Base-by-base conservation (phyloP, 2,797 vertebrate species). In the Acanthurus leucopareius region DNA sequence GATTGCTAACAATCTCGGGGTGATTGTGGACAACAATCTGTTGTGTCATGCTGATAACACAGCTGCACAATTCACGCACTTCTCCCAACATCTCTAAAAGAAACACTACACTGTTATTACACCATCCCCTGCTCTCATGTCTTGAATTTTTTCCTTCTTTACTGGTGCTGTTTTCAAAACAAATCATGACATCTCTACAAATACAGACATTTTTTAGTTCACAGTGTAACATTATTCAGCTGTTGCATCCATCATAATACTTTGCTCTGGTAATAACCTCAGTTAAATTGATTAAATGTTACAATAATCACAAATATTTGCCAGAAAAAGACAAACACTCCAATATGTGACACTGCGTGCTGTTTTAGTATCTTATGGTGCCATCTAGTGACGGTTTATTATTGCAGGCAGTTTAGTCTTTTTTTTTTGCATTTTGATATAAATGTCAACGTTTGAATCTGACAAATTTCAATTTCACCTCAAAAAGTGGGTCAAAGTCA, bases 301-400 rank as follows among this genome's bases (percentile, higher is more conserved):
- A 20, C 9, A 44, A 44, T 32, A 6, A 40, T 44, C 17, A n/a
- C n/a, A 58, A 48, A 45, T 22, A 16, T 47, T 45, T 67, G 62
- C 11, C 16, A 22, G 16, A 22, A 38, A 20, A 2, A 7, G 3
- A 35, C 17, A 2, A 16, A 42, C 11, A 10, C 16, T 28, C 52
- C 47, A 11, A 40, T 9, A 7, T 35, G 15, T 7, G 17, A 28
- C 20, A 28, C n/a, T 5, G 10, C 51, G 28, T 73, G 51, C 9
- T 52, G 51, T 73, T 89, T 68, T 28, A 19, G 62, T 59, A 28
- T 83, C 61, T 80, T 69, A 25, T 88, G 73, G 75, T 45, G 87
- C 90, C 92, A 87, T 77, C 92, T 92, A 90, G 91, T 86, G 92
- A 32, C 52, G 1, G 0, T 10, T 44, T 15, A 6, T 22, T 19